A percentile compares a stretch with the other conserved stretches of the same genome.
Conservation (phyloP, 1,140 invertebrate species). For the Drosophila varians region DNA sequence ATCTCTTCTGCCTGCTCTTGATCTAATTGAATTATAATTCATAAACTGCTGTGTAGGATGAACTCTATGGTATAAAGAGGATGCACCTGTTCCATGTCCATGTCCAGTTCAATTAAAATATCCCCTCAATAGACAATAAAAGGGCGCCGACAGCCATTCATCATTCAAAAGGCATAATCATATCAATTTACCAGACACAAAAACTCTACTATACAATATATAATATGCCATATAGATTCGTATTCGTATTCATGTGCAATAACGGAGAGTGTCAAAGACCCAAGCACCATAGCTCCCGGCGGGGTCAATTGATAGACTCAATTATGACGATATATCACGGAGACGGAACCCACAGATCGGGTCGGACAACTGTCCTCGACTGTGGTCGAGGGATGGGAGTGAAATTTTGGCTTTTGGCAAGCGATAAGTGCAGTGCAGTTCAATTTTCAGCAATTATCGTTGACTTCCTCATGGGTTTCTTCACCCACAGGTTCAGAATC, state of each 20-base stretch:
- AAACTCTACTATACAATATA: conserved; percentile 20
- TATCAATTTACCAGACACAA: conserved; percentile 49
- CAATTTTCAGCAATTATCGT: conserved; percentile 43
- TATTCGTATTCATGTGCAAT: conserved; percentile 40
- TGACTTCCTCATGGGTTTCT: conserved; percentile 32
- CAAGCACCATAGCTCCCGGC: conserved; percentile 70
- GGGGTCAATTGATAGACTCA: conserved; percentile 82
- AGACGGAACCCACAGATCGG: conserved; percentile 15
- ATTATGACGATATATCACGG: conserved; percentile 70
- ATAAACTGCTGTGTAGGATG: conserved; percentile 20
- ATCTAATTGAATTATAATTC: conserved; percentile 57
- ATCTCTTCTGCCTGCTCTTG: conserved; percentile 35
- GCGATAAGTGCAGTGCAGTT: conserved; percentile 49
- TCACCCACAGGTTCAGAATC: conserved; percentile 19
- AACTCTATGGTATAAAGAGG: neutral
- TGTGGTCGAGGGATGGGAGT: conserved; percentile 4
- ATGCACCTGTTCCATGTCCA: conserved; percentile 28
- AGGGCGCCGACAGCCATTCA: conserved; percentile 47
- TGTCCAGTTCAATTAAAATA: conserved; percentile 38
- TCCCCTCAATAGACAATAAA: conserved; percentile 36
- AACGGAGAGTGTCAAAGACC: conserved; percentile 74
- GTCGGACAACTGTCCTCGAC: conserved; percentile 5
- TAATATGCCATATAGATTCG: conserved; percentile 30
- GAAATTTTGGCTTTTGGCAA: conserved; percentile 28
- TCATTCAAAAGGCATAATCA: conserved; percentile 55